Base-by-base conservation (phyloP, 2,113 vertebrate genomes). In the Columbina picui region DNA sequence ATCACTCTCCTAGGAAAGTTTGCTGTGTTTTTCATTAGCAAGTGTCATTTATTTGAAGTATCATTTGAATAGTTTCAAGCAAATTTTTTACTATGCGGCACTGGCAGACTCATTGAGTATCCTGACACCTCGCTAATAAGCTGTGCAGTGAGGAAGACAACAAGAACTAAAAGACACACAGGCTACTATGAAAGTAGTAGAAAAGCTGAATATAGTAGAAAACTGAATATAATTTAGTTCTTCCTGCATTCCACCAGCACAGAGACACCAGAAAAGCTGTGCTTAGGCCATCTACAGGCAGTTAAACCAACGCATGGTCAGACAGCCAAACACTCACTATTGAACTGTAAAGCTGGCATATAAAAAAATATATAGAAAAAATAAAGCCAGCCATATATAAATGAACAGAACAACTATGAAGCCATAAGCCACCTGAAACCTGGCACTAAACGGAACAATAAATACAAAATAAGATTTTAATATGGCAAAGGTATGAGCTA, bases 341-440 rank as follows among this genome's bases (percentile, higher is more conserved):
- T 68, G 29, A 9, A 1, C 15, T 2, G 7, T 47, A 86, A 89
- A 84, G 23, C 9, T 43, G n/a, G n/a, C n/a, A n/a, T n/a, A n/a
- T n/a, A n/a, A n/a, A n/a, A n/a, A n/a, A n/a, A n/a, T n/a, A n/a
- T n/a, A n/a, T n/a, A n/a, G n/a, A n/a, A n/a, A n/a, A n/a, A n/a
- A n/a, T n/a, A n/a, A n/a, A n/a, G n/a, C n/a, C n/a, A n/a, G n/a
- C 8, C 4, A 0, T 29, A 20, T 21, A 12, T 25, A 61, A 60
- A 45, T 4, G 2, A 74, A 36, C 21, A 50, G 5, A 49, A 49
- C 8, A 57, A 15, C 27, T 57, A 10, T 6, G 34, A 68, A 85
- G 52, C 43, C 49, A 30, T 76, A n/a, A 77, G 45, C 11, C 26
- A 11, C 25, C 38, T 41, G 17, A 92, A 90, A 71, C 14, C 39